Percentiles rank a stretch among this genome's conserved stretches.
phyloP scores from a whole-genome alignment of 1,140 invertebrate genomes.

The Drosophila lacertosa region DNA sequence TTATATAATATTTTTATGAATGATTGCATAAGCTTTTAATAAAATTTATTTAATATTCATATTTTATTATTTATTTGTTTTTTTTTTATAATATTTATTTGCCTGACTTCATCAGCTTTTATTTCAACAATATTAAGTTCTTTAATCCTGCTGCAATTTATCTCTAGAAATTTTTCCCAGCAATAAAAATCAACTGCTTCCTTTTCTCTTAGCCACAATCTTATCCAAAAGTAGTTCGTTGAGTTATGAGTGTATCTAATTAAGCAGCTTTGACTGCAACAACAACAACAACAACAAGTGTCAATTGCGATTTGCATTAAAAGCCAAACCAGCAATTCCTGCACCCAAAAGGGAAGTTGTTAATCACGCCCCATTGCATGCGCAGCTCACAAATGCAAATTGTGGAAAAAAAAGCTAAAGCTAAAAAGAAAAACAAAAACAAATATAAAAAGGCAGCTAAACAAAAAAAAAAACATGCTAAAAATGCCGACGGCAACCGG shows the following conservation, averaged over 20 bases:
- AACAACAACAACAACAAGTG: conserved; percentile 26
- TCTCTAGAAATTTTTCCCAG: too few relatives aligned
- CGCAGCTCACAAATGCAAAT: conserved; percentile 65
- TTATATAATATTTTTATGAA: not conserved
- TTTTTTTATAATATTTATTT: not conserved
- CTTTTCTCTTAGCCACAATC: not conserved
- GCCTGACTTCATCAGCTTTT: not conserved
- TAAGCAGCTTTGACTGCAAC: conserved; percentile 1
- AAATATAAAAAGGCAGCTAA: not conserved
- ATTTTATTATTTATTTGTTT: not conserved
- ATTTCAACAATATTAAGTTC: too few relatives aligned
- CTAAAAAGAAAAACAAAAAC: conserved; percentile 5
- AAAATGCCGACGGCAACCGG: conserved; percentile 62
- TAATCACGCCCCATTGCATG: conserved; percentile 69
- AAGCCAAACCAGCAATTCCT: conserved; percentile 27
- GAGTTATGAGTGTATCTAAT: conserved; percentile 16
- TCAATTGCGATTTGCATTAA: conserved; percentile 28
- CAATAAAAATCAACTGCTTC: not conserved
- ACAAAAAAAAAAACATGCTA: conserved; percentile 45
- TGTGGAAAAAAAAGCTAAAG: conserved; percentile 20
- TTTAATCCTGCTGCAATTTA: too few relatives aligned
- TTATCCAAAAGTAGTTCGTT: conserved; percentile 1
- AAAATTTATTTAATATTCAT: too few relatives aligned
- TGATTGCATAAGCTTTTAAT: not conserved
- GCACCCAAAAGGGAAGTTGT: conserved; percentile 56